Evolutionary conservation across 2,113 vertebrate species (phyloP), one percentile per base, ranked within the genome.

Genomic region (Atherinomorus stipes): DNA sequence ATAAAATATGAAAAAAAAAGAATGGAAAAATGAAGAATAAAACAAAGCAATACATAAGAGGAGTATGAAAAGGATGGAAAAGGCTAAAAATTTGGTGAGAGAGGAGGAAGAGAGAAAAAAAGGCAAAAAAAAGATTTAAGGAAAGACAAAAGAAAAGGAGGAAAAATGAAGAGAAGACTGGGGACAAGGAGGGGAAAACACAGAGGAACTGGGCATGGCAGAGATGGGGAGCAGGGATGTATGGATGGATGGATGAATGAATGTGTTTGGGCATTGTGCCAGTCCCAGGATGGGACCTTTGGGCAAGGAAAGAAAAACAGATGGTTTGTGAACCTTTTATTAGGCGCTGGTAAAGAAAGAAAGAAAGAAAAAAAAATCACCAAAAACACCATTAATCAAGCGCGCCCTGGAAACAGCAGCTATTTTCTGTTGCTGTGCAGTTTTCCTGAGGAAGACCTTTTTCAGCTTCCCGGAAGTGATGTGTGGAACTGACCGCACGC

Each of bases 291-390:
- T 95, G 91, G 96, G 96, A 96, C 95, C 96, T 98, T 96, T 96
- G 96, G 97, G 96, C 96, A 95, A 98, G 94, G 95, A 57, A 75
- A 97, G 95, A 95, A 93, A 96, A 97, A 96, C 97, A 99, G 97
- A 98, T 98, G 97, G 96, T 96, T 96, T 96, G 95, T 95, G 95
- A 97, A 98, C 95, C 96, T 96, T 97, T 96, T 97, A 97, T 96
- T 97, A 97, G 96, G 94, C 95, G 94, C 38, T 50, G 72, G 28
- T 47, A 61, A 71, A 72, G 45, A 68, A 76, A 54, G 2, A n/a
- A n/a, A n/a, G n/a, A 11, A 0, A 13, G 60, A 49, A n/a, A 45
- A 59, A 69, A 67, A 72, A 66, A 61, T 40, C 31, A 51, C 31
- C 53, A 70, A 71, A 57, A 80, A 67, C 73, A 97, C 94, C 96